Evolutionary conservation across 1,140 invertebrate genomes (phyloP), one percentile per base, ranked within the genome.

Genomic region (Uloborus diversus): DNA sequence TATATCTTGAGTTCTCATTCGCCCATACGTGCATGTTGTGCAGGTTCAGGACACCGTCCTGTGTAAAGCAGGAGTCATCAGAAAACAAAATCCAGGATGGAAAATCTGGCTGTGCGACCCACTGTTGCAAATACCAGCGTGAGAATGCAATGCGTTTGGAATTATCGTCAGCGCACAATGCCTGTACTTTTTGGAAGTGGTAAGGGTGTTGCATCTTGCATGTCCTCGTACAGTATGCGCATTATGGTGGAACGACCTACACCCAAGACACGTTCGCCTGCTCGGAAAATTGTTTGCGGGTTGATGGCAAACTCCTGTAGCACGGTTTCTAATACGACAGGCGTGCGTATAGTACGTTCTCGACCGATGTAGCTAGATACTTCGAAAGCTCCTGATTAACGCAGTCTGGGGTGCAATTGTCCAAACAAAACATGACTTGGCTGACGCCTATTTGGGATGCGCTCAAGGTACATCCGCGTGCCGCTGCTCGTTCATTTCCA

Each of bases 401-500:
- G 7, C 30, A 61, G n/a, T 37, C 25, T 64, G 3, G 3, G 28
- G 23, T 64, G 32, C 4, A 64, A 33, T 11, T 28, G 61, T 28
- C n/a, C 28, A 37, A 64, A 64, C 13, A 37, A 27, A 27, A 13
- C 3, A 32, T 28, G 57, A 32, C 30, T 61, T 61, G 57, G 57
- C 25, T 30, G 25, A 61, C 57, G 27, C 20, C 57, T 61, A 13
- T 13, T 61, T 27, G 57, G 57, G 57, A 30, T 27, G 57, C 20
- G 25, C 57, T 61, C 57, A 30, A 27, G 14, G 57, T 28, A 61
- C 27, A 61, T 32, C 25, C 25, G n/a, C n/a, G 14, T 32, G n/a
- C 27, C 25, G 57, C 57, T 5, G 57, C 57, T 61, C 57, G 57
- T 61, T 20, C 57, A 61, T 61, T 61, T 30, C 57, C 9, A 61